Evolutionary conservation across 1,140 invertebrate species (phyloP), one percentile per base, ranked within the genome.

Genomic region (Zaprionus taronus): DNA sequence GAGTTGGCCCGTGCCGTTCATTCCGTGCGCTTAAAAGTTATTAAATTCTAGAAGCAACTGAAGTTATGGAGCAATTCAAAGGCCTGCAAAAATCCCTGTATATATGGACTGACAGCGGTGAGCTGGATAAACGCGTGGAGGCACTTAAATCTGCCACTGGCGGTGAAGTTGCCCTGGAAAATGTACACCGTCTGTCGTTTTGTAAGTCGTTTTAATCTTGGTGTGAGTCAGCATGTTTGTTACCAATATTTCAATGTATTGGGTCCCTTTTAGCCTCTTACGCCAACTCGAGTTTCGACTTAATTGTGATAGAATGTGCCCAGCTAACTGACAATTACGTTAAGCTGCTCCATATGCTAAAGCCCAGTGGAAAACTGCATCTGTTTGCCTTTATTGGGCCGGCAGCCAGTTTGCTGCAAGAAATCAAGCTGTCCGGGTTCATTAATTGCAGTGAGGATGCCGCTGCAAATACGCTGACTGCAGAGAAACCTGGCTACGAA

Each of bases 401-500:
- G 5, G 74, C 78, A 28, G 66, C 77, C 22, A 87, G 92, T 64
- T 81, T 93, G 26, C 74, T 94, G 11, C 94, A 94, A 47, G 89
- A 92, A 41, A 91, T 96, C 14, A 96, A 95, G 85, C 82, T 96
- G 1, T 94, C 93, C 86, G 96, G 96, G 12, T 96, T 96, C 83
- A 90, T 95, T 41, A 94, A 95, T 82, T 92, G 95, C 6, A 77
- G 72, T 22, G 93, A 92, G 68, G 80, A 91, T 57, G 63, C 91
- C 20, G 92, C 90, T 53, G 92, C 93, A 90, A 76, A 85, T 34
- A 81, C 81, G 4, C 83, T 95, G 63, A 80, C 93, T 22, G 94
- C 94, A 38, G 93, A 94, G 58, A 96, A 96, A 93, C 95, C 95
- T 24, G 93, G 94, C 65, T 96, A 95, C 93, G 95, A 96, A 93